Evolutionary conservation across 2,888 invertebrate species (phyloP).

Genomic region (Eupsilia transversa): DNA sequence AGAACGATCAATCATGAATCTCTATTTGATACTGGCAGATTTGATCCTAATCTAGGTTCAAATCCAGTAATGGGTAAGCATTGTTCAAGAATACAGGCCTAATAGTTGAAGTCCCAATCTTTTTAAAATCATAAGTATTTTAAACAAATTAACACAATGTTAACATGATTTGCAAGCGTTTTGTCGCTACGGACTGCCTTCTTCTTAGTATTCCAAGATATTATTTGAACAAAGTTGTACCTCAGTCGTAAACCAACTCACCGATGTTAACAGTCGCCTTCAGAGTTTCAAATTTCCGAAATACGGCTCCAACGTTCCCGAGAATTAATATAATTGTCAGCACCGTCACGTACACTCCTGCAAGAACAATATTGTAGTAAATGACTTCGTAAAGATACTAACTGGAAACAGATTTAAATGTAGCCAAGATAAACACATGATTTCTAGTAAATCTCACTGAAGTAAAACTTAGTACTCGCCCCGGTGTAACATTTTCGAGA

Average conservation of each 20-base stretch:
- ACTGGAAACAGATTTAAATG: conserved; percentile 55
- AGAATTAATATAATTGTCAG: conserved; percentile 72
- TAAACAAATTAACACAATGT: neutral
- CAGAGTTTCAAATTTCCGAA: conserved; percentile 81
- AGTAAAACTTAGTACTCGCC: conserved; percentile 75
- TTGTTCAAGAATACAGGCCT: neutral
- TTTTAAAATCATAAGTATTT: neutral
- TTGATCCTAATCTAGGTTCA: conserved; percentile 7
- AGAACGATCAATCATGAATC: conserved; percentile 22
- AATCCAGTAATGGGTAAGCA: conserved; percentile 11
- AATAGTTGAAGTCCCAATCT: neutral
- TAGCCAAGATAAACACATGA: conserved; percentile 61
- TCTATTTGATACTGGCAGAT: conserved; percentile 19
- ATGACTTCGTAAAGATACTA: conserved; percentile 57
- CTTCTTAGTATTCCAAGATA: conserved; percentile 35
- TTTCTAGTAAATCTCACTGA: conserved; percentile 41
- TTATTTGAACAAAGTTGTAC: conserved; percentile 41
- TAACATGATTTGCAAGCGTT: neutral
- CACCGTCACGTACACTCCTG: conserved; percentile 77
- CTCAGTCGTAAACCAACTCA: conserved; percentile 71
- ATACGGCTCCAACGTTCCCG: conserved; percentile 74
- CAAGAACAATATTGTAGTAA: conserved; percentile 64
- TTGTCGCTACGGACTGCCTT: conserved; percentile 3
- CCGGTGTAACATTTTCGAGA: conserved; percentile 74
- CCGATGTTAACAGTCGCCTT: conserved; percentile 83